Conservation (phyloP, 2,113 vertebrate species). For the Poeciliopsis prolifica region DNA sequence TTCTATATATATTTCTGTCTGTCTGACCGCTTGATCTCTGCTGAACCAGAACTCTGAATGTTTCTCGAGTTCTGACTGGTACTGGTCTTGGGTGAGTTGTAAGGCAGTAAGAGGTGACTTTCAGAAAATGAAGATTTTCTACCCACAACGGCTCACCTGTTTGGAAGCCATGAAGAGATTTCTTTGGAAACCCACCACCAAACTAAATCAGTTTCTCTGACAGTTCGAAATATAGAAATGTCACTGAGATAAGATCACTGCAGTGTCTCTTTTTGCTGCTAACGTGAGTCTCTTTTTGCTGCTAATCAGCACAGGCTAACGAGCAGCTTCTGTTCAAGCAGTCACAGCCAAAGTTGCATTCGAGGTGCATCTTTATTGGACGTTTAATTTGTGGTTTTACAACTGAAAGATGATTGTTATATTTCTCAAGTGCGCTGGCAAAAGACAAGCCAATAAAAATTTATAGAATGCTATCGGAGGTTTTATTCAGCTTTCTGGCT, state of each 20-base stretch:
- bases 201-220: constrained; percentile 13
- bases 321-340: constrained; percentile 13
- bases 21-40: too few relatives aligned
- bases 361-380: constrained; percentile 18
- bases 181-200: not conserved
- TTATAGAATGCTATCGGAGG: constrained; percentile 22
- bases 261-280: not conserved
- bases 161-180: constrained; percentile 1
- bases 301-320: constrained; percentile 2
- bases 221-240: constrained; percentile 22
- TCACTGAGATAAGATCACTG: not conserved
- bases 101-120: not conserved
- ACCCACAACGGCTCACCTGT: constrained; percentile 5
- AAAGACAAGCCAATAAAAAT: constrained; percentile 16
- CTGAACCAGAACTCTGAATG: too few relatives aligned
- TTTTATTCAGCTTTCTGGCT: constrained; percentile 29
- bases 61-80: too few relatives aligned
- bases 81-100: not conserved
- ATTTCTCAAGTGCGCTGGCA: constrained; percentile 10
- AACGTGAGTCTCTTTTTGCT: not conserved
- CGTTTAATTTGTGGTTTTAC: constrained; percentile 31
- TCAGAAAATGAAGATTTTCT: not conserved
- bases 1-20: too few relatives aligned
- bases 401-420: constrained; percentile 37
- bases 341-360: constrained; percentile 31